A percentile compares a stretch with the other conserved stretches of the same genome.
Evolutionary conservation across 2,113 vertebrate genomes (phyloP).

Genomic region (Spea multiplicata): DNA sequence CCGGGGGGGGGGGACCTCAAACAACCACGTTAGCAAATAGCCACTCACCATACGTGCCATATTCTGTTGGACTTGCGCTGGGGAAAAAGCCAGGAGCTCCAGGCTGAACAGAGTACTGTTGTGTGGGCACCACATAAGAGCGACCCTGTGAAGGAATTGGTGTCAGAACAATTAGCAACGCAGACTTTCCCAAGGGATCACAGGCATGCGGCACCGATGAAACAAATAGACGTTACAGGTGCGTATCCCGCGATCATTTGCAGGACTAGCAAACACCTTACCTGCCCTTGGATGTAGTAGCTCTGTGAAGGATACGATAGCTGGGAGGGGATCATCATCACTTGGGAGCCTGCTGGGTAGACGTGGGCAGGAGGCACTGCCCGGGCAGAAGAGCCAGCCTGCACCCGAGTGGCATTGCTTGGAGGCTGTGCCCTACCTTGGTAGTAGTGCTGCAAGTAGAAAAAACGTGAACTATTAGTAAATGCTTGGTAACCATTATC

Average conservation of each 20-base stretch:
- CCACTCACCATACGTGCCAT: conserved; percentile 86
- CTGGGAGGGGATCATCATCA: conserved; percentile 97
- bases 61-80: conserved; percentile 89
- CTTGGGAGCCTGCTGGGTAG: conserved; percentile 89
- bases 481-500: background rate
- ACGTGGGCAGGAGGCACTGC: conserved; percentile 87
- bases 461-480: background rate
- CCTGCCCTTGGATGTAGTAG: conserved; percentile 93
- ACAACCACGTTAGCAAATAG: too few species aligned
- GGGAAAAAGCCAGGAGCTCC: conserved; percentile 89
- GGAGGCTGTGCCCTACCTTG: conserved; percentile 83
- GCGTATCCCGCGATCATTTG: too few species aligned
- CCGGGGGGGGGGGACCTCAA: too few species aligned
- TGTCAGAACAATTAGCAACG: background rate
- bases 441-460: conserved; percentile 82
- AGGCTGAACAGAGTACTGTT: conserved; percentile 88
- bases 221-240: too few species aligned
- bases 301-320: conserved; percentile 86
- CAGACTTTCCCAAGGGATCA: background rate
- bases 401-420: conserved; percentile 78
- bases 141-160: conserved; percentile 70
- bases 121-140: conserved; percentile 85
- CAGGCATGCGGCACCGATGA: too few species aligned
- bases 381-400: conserved; percentile 79
- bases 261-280: conserved; percentile 46